These are phyloP conservation scores for Dryobotodes eremita DNA, from an alignment of 2,888 invertebrate species.

Conservation along the genomic window DNA sequence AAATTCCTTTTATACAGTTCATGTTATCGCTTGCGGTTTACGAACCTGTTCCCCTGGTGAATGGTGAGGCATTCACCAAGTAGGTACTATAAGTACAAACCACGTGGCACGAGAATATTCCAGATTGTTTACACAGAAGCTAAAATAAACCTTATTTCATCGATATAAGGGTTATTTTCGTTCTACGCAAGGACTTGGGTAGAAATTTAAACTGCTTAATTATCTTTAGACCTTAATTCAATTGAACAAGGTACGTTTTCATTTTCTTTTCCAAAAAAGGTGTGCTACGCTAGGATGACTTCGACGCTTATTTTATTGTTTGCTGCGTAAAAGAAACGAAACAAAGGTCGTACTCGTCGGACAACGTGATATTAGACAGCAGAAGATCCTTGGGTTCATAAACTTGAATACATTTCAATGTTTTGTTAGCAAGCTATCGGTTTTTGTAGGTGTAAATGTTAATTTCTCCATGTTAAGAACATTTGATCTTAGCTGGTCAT, in stretches of 20 bases:
- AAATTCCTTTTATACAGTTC: background rate
- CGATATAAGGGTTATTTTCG: background rate
- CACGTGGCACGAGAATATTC: slow-evolving; percentile 32
- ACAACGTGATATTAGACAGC: slow-evolving; percentile 1
- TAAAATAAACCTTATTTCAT: background rate
- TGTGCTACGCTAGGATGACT: background rate
- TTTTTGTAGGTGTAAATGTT: background rate
- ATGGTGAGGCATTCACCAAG: background rate
- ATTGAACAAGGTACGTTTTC: background rate
- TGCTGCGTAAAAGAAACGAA: background rate
- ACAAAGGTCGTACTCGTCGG: background rate
- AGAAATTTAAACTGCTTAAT: background rate
- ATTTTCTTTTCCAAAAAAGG: background rate
- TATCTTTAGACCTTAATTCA: slow-evolving; percentile 1
- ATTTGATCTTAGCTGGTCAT: background rate
- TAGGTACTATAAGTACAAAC: background rate
- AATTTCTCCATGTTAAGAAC: background rate
- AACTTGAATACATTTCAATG: background rate
- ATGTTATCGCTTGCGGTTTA: slow-evolving; percentile 56
- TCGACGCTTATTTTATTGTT: slow-evolving; percentile 15
- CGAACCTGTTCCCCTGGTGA: background rate
- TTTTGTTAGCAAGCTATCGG: background rate
- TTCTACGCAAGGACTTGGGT: background rate
- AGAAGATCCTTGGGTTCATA: slow-evolving; percentile 1
- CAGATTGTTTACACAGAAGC: slow-evolving; percentile 23